Base-by-base conservation (phyloP, 2,113 vertebrate genomes). In the Hyperopisus bebe region DNA sequence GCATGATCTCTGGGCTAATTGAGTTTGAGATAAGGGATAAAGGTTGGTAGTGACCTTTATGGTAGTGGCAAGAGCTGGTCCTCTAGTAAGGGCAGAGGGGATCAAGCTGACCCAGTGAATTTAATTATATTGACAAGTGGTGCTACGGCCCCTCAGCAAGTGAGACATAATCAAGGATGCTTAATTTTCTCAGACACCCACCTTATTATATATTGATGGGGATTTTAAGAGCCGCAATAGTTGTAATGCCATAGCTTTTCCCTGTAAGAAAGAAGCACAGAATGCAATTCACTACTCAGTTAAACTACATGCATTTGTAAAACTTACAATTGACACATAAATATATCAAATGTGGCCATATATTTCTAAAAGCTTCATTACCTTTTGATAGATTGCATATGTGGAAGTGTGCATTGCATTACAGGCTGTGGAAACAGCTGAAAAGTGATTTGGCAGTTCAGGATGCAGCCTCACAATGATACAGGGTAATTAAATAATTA, bases 1-100 rank as follows among this genome's bases (percentile, higher is more conserved):
- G 50, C 91, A 90, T 94, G 90, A 94, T 91, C 90, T 91, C 91
- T 89, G 89, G 93, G 93, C 94, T 96, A 95, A 95, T 95, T 92
- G 91, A 92, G 88, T 94, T 91, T 92, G 89, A 87, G 88, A 90
- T 90, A 92, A 91, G 90, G 92, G 91, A 94, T 95, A 94, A 95
- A 93, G 93, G 91, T 91, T 90, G 91, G 89, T 91, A 92, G 91
- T 91, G 39, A 89, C 94, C 88, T 89, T 89, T 80, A 89, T 91
- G 91, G 92, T 93, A 92, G 91, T 90, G 90, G 82, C 85, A 17
- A 9, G 93, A 93, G 95, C 93, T 92, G 93, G 74, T 95, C 93
- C 95, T 93, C 91, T 92, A 93, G 91, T 92, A 92, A 90, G 90
- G 92, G 91, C 93, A 93, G 92, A 89, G 90, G 92, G 92, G 93